A percentile compares a stretch with the other conserved stretches of the same genome.
Evolutionary conservation across 2,113 vertebrate species (phyloP).

Genomic region (Zosterops japonicus): DNA sequence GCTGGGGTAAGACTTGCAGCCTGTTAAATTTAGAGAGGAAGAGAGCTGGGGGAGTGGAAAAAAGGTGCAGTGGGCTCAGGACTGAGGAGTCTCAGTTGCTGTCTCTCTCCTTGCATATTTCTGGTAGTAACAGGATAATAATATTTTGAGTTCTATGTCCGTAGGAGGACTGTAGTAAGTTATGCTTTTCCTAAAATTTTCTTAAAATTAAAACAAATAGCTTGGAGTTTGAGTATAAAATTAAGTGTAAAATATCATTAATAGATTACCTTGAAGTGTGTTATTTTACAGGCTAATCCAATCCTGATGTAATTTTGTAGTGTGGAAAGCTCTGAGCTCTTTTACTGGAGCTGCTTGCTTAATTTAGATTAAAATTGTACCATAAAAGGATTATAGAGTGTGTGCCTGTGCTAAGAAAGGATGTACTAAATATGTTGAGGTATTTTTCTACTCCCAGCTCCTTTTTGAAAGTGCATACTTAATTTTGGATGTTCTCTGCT

Average conservation of each 20-base stretch:
- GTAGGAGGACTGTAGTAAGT: not conserved
- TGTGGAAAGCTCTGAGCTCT: not conserved
- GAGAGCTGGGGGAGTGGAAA: not conserved
- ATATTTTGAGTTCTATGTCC: not conserved
- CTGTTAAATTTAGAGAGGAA: not conserved
- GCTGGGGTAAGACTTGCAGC: not conserved
- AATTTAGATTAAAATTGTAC: constrained; percentile 30
- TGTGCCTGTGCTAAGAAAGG: constrained; percentile 10
- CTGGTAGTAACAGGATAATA: not conserved
- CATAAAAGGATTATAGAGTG: constrained; percentile 1
- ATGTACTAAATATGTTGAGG: not conserved
- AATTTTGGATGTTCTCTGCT: not conserved
- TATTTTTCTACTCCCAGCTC: constrained; percentile 1
- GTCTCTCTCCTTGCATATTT: not conserved
- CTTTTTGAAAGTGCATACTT: not conserved
- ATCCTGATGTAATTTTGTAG: not conserved
- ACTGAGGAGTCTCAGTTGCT: not conserved
- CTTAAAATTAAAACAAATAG: not conserved
- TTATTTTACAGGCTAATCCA: constrained; percentile 7
- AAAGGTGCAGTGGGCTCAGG: not conserved
- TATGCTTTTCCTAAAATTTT: not conserved
- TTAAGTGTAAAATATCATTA: not conserved
- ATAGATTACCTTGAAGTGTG: not conserved
- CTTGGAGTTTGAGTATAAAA: not conserved
- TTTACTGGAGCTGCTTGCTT: constrained; percentile 13